These are phyloP conservation scores for Leucosticte australis DNA, from an alignment of 2,113 vertebrate genomes.

Conservation along the genomic window DNA sequence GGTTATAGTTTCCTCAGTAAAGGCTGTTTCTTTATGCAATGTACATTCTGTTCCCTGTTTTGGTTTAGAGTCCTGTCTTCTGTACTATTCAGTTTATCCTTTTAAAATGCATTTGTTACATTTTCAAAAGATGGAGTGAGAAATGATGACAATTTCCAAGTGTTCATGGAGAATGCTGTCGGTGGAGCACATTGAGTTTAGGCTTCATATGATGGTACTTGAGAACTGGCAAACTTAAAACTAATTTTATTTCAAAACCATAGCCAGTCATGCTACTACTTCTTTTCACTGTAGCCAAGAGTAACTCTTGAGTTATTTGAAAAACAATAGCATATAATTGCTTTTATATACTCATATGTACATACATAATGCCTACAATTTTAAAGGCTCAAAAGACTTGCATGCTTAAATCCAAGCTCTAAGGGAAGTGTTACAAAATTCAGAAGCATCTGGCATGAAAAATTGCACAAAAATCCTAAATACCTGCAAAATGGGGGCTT, in stretches of 20 bases:
- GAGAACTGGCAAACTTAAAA: constrained; percentile 2
- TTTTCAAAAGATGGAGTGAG: not conserved
- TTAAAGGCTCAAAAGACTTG: not conserved
- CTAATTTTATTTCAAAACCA: not conserved
- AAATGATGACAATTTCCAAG: not conserved
- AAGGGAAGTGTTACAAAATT: not conserved
- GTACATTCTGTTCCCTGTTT: constrained; percentile 14
- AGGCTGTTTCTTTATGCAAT: not conserved
- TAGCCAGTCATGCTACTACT: not conserved
- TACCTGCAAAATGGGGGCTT: not conserved
- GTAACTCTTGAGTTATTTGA: not conserved
- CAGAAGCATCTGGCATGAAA: not conserved
- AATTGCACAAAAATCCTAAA: not conserved
- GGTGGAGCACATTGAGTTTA: not conserved
- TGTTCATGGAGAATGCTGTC: not conserved
- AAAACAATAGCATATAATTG: not conserved
- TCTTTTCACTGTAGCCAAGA: not conserved
- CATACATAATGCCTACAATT: not conserved
- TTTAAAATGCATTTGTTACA: not conserved
- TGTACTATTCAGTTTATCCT: not conserved
- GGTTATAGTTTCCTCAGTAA: not conserved
- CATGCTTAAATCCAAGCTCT: not conserved
- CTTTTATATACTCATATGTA: not conserved
- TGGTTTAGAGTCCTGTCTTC: not conserved
- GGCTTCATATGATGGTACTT: not conserved